Percentiles rank a stretch among this genome's conserved stretches.
phyloP scores from a whole-genome alignment of 37 sponge, comb jelly and placozoan species.

The Bolinopsis microptera region DNA sequence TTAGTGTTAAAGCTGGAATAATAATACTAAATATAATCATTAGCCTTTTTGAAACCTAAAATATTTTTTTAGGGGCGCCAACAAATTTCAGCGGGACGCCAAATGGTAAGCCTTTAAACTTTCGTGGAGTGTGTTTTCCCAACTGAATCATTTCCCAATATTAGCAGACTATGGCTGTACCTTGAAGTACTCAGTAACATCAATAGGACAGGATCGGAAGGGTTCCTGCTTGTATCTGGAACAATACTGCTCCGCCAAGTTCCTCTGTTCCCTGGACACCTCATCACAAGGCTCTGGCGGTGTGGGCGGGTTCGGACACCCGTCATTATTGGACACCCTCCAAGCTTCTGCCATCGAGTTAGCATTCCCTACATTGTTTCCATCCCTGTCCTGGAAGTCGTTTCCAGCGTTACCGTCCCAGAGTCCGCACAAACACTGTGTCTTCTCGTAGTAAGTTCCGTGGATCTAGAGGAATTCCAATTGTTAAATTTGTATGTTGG shows the following conservation, averaged over 20 bases:
- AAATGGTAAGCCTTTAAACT: no score
- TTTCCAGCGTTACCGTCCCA: conserved; percentile 18
- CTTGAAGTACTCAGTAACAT: conserved; percentile 58
- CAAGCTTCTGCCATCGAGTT: not conserved
- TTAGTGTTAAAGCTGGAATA: no score
- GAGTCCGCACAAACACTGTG: conserved; percentile 9
- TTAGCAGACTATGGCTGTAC: no score
- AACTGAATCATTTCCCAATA: no score
- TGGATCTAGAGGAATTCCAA: not conserved
- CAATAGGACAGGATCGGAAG: not conserved
- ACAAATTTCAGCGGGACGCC: no score
- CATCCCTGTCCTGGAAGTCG: not conserved
- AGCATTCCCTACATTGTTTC: not conserved
- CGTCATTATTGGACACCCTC: conserved; percentile 18
- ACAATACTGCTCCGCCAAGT: not conserved
- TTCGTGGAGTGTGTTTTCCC: no score
- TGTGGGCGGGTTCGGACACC: not conserved
- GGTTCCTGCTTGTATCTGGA: conserved; percentile 43
- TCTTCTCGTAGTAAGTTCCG: not conserved
- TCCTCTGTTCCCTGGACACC: not conserved
- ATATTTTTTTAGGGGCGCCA: no score
- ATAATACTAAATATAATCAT: no score
- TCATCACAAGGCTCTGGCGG: not conserved
- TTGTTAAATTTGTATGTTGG: not conserved
- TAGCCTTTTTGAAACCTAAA: no score